These are phyloP conservation scores for Aphelenchoides besseyi DNA, from an alignment of 1,140 invertebrate species.

Conservation along the genomic window DNA sequence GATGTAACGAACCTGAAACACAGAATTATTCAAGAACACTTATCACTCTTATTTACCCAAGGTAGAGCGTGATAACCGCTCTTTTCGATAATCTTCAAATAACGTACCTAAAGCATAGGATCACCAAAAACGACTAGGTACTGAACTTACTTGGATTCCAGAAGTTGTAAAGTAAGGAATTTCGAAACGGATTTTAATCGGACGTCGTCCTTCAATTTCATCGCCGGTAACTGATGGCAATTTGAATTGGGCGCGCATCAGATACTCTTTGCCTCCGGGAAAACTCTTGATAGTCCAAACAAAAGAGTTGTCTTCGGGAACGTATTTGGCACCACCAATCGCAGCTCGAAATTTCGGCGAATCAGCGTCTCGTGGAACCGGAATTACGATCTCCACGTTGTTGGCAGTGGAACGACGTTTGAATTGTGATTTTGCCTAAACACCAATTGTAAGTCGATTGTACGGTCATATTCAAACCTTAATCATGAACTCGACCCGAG, in stretches of 20 bases:
- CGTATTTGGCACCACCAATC: conserved; percentile 90
- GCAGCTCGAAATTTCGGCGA: conserved; percentile 98
- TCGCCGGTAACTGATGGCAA: conserved; percentile 91
- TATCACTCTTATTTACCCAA: conserved; percentile 73
- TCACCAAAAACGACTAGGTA: background rate
- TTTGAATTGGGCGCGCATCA: conserved; percentile 99
- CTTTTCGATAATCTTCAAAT: conserved; percentile 99
- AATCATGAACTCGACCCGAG: conserved; percentile 97
- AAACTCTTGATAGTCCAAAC: conserved; percentile 99
- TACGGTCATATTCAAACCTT: conserved; percentile 68
- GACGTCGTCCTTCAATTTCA: conserved; percentile 91
- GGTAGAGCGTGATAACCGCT: conserved; percentile 97
- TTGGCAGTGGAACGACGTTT: conserved; percentile 96
- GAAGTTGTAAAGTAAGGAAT: conserved; percentile 99
- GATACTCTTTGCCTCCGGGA: conserved; percentile 89
- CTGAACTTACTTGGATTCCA: conserved; percentile 79
- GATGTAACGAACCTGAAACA: conserved; percentile 73
- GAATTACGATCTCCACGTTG: conserved; percentile 98
- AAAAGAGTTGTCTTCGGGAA: conserved; percentile 92
- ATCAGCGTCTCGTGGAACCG: conserved; percentile 94
- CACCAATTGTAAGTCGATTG: conserved; percentile 7
- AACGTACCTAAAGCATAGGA: conserved; percentile 70
- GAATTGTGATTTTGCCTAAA: conserved; percentile 89
- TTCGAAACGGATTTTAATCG: conserved; percentile 98
- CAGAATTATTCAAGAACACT: background rate